These are phyloP conservation scores for Eleginops maclovinus DNA, from an alignment of 2,113 vertebrate species.

Conservation along the genomic window DNA sequence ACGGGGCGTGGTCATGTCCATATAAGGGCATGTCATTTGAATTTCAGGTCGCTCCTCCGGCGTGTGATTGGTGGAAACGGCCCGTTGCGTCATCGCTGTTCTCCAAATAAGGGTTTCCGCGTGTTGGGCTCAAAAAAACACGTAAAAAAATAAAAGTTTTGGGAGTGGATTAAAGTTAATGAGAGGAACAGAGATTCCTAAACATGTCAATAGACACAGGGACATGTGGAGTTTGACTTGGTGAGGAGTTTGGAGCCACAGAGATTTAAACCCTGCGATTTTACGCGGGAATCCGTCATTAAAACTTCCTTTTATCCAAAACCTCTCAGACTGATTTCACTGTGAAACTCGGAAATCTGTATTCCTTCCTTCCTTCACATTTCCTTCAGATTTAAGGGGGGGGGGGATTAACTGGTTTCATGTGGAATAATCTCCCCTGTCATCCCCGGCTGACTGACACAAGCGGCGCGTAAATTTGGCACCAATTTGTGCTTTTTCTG, in stretches of 20 bases:
- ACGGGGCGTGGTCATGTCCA: constrained; percentile 71
- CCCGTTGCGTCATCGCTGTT: constrained; percentile 65
- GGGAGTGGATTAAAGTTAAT: background rate
- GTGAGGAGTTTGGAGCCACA: no score
- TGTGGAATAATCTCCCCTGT: constrained; percentile 59
- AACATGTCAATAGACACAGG: background rate
- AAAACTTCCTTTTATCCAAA: background rate
- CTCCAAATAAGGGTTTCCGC: constrained; percentile 70
- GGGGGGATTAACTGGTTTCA: constrained; percentile 51
- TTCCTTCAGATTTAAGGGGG: constrained; percentile 11
- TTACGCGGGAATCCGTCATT: background rate
- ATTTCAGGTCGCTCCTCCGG: constrained; percentile 50
- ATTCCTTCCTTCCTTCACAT: constrained; percentile 24
- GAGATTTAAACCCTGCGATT: no score
- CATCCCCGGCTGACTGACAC: constrained; percentile 45
- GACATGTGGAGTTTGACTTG: no score
- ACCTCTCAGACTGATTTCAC: background rate
- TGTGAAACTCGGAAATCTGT: constrained; percentile 31
- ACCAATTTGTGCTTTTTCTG: constrained; percentile 47
- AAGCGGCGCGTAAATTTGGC: constrained; percentile 30
- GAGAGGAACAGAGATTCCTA: background rate
- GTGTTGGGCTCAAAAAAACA: constrained; percentile 27
- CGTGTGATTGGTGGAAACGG: constrained; percentile 64
- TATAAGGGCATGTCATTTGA: constrained; percentile 72
- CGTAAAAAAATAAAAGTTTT: constrained; percentile 27